Evolutionary conservation across 2,797 vertebrate genomes (phyloP), one percentile per base, ranked within the genome.

Genomic region (Thunnus albacares): DNA sequence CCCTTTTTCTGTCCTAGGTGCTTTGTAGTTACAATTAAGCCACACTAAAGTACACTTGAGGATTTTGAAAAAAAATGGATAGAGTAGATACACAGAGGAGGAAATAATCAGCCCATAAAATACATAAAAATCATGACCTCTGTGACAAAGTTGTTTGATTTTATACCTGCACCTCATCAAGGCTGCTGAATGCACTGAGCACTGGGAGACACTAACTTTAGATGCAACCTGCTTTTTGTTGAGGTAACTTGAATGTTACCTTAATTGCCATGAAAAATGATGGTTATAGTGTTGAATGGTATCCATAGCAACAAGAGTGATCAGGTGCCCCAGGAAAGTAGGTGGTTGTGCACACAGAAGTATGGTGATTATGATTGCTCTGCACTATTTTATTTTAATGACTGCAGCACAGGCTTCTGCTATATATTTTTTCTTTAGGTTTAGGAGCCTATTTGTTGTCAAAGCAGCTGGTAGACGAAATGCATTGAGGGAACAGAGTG

Each of bases 241-340:
- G 3, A 55, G 22, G 18, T 28, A 30, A 66, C 68, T 71, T 80
- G 55, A 87, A 73, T 76, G 26, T 56, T 65, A 49, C 55, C 43
- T 56, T 76, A 58, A 83, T 70, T 75, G 56, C 49, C 22, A 62
- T 11, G 35, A 78, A 59, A 86, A 43, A 30, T 26, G 15, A 45
- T 33, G 10, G 52, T 77, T 71, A 49, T 33, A 17, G 15, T 17
- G 20, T 66, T 81, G 66, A 85, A 83, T 77, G 15, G 87, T 88
- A 67, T 75, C 88, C 84, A 91, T 89, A 63, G 89, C 76, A 91
- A 92, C 88, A 75, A 35, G 57, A 41, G n/a, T 70, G 75, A 78
- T 83, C 61, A 77, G 59, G 53, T 60, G 51, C 71, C 61, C 58
- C 13, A 2, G 66, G 18, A 79, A 78, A 72, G 57, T 61, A 72